Evolutionary conservation across 2,113 vertebrate genomes (phyloP).

Genomic region (Parotia lawesii): DNA sequence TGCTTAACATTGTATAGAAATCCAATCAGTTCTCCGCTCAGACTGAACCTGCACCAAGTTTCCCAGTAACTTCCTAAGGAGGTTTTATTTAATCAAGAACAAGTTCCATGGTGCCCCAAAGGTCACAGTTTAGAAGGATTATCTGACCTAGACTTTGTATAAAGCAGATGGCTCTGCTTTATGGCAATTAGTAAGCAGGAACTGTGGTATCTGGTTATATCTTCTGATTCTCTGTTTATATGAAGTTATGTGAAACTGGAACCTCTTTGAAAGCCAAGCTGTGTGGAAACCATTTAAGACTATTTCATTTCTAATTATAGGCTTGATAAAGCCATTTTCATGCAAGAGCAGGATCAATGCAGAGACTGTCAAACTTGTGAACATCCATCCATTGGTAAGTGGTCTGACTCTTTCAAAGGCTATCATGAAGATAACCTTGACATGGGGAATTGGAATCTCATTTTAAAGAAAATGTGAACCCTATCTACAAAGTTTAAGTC

Average conservation of each 20-base stretch:
- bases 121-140: slow-evolving; percentile 67
- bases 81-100: slow-evolving; percentile 62
- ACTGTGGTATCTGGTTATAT: slow-evolving; percentile 68
- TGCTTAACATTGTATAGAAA: slow-evolving; percentile 39
- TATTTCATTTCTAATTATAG: slow-evolving; percentile 77
- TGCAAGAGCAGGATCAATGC: slow-evolving; percentile 52
- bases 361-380: slow-evolving; percentile 54
- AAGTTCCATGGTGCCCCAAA: slow-evolving; percentile 49
- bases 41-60: slow-evolving; percentile 28
- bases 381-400: slow-evolving; percentile 24
- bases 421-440: slow-evolving; percentile 66
- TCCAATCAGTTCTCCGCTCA: slow-evolving; percentile 43
- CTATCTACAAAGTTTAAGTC: background rate
- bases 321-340: slow-evolving; percentile 68
- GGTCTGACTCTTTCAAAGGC: slow-evolving; percentile 56
- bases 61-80: slow-evolving; percentile 55
- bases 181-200: slow-evolving; percentile 74
- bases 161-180: slow-evolving; percentile 75
- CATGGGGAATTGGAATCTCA: background rate
- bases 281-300: slow-evolving; percentile 70
- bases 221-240: slow-evolving; percentile 73
- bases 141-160: slow-evolving; percentile 65
- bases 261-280: slow-evolving; percentile 71
- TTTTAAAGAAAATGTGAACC: slow-evolving; percentile 35
- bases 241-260: slow-evolving; percentile 70